Evolutionary conservation across 2,888 invertebrate species (phyloP).

Genomic region (Phorcus lineatus): DNA sequence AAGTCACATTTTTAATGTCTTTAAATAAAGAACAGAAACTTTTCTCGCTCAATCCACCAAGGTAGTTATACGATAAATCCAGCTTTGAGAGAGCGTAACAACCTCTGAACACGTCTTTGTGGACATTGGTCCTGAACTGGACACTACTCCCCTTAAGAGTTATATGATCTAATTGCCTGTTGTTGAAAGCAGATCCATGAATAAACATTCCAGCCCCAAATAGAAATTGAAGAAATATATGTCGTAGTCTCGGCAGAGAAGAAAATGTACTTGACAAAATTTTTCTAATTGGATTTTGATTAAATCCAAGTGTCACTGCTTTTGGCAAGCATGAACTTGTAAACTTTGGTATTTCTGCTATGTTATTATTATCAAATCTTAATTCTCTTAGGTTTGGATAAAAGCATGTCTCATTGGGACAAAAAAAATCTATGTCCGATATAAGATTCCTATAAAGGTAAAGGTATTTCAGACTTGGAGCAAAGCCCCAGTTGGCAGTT

Average conservation of each 20-base stretch:
- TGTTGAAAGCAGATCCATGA: constrained; percentile 6
- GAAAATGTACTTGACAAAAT: neutral
- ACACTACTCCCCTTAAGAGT: neutral
- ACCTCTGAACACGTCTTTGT: neutral
- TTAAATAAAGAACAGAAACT: neutral
- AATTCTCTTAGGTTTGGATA: neutral
- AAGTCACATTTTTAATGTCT: neutral
- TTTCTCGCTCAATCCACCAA: neutral
- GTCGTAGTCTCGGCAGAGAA: neutral
- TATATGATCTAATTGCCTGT: neutral
- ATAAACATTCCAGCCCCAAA: neutral
- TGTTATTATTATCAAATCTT: neutral
- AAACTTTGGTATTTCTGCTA: neutral
- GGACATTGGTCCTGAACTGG: neutral
- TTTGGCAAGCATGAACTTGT: neutral
- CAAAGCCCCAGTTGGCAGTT: neutral
- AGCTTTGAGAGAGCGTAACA: neutral
- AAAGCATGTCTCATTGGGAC: neutral
- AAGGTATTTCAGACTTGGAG: neutral
- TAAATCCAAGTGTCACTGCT: neutral
- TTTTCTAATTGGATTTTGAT: neutral
- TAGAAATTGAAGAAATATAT: neutral
- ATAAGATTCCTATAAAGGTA: neutral
- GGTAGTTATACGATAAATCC: neutral
- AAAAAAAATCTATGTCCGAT: neutral